phyloP scores from a whole-genome alignment of 2,888 invertebrate species.

The Apoda limacodes region DNA sequence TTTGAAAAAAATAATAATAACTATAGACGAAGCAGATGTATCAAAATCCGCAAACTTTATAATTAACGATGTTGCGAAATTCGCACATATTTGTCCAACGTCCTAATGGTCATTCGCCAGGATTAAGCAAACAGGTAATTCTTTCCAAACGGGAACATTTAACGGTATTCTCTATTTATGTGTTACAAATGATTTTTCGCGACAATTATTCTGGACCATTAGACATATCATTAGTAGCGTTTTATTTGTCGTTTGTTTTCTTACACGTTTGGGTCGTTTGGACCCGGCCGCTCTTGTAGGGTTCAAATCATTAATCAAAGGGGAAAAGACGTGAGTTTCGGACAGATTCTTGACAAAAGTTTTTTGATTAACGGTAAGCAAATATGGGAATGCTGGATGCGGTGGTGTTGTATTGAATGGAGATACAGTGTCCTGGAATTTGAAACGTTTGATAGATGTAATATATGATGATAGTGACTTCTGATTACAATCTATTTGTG shows the following conservation, averaged over 20 bases:
- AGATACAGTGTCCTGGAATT: too few relatives aligned
- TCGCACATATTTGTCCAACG: slow-evolving; percentile 44
- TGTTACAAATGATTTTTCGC: slow-evolving; percentile 41
- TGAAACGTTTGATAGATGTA: too few relatives aligned
- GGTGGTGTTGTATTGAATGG: too few relatives aligned
- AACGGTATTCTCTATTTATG: slow-evolving; percentile 30
- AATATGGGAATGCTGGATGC: slow-evolving; percentile 45
- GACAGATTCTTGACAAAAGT: slow-evolving; percentile 49
- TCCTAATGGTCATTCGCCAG: slow-evolving; percentile 28
- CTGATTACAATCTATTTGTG: too few relatives aligned
- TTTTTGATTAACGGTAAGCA: slow-evolving; percentile 53
- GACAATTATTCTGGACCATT: slow-evolving; percentile 59
- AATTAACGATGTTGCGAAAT: slow-evolving; percentile 57
- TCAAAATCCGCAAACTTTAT: slow-evolving; percentile 16
- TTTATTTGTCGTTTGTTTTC: slow-evolving; percentile 52
- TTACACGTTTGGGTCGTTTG: slow-evolving; percentile 33
- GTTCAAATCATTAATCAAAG: slow-evolving; percentile 56
- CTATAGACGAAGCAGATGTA: too few relatives aligned
- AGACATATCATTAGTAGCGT: slow-evolving; percentile 51
- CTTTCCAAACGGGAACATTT: slow-evolving; percentile 34
- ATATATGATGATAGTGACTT: too few relatives aligned
- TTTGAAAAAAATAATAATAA: too few relatives aligned
- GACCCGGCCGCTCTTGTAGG: slow-evolving; percentile 36
- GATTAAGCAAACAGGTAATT: slow-evolving; percentile 51
- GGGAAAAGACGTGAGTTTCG: slow-evolving; percentile 26